Evolutionary conservation across 2,113 vertebrate species (phyloP), one percentile per base, ranked within the genome.

Genomic region (Gasterosteus aculeatus): DNA sequence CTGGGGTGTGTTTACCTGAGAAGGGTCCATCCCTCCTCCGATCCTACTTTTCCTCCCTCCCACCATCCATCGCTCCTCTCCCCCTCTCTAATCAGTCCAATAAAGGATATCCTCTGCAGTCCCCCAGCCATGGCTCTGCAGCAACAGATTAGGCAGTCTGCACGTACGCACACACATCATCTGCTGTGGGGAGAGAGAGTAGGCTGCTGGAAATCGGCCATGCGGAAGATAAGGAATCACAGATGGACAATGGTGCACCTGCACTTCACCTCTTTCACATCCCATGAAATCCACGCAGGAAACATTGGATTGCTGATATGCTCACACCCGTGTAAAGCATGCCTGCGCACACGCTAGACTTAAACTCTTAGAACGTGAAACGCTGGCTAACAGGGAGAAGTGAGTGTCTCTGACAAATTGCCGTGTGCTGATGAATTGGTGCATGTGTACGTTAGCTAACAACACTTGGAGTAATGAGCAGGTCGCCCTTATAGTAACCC

Each of bases 381-480:
- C 86, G 85, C 60, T 84, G 77, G 77, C 86, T 89, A 92, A 92
- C 90, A 91, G 91, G 87, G 74, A 33, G 73, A 91, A 89, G 90
- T 88, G 86, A 87, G 82, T 64, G 72, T 73, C 83, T 84, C 77
- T 89, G 92, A 92, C 88, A 83, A 92, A 92, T 92, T 71, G 84
- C 62, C 80, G 81, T 74, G 85, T 53, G 87, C 85, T 91, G 91
- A 93, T 92, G 79, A 92, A 93, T 90, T 49, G 76, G 49, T 81
- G 83, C 51, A 26, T 80, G 77, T 75, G 66, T 86, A 81, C 75
- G 85, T 91, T 86, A 69, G 82, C 84, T 91, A 93, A 93, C 83
- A 90, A 90, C 85, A 85, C 87, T 93, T 80, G 77, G 87, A 92
- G 89, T 93, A 93, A 94, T 92, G 91, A 93, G 91, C 85, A 82